Evolutionary conservation across 2,888 invertebrate species (phyloP).

Genomic region (Hyles lineata): DNA sequence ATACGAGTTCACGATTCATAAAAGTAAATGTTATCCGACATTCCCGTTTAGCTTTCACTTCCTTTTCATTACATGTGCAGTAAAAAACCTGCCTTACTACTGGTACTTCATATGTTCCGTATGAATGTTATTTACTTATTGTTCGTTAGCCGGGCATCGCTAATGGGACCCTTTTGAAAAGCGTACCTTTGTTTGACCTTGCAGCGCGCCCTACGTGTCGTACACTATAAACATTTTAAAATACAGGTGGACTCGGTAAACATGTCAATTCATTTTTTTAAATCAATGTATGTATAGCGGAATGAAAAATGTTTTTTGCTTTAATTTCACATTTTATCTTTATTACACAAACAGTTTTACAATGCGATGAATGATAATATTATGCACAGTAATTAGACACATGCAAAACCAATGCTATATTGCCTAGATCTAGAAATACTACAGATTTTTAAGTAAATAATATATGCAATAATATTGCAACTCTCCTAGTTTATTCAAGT

Average conservation of each 20-base stretch:
- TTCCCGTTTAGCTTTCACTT: constrained; percentile 21
- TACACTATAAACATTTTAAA: neutral
- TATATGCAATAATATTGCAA: too few species aligned
- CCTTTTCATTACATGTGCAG: neutral
- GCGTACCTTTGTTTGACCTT: neutral
- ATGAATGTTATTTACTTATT: constrained; percentile 13
- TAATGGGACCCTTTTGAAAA: constrained; percentile 17
- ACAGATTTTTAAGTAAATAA: too few species aligned
- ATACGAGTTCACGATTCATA: neutral
- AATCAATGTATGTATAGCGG: neutral
- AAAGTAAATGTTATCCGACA: constrained; percentile 13
- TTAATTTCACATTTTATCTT: too few species aligned
- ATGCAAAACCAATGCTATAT: too few species aligned
- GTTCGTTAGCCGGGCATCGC: neutral
- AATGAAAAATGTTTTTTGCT: too few species aligned
- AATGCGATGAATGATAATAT: too few species aligned
- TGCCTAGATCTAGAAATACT: too few species aligned
- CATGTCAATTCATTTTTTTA: neutral
- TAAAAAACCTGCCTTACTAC: neutral
- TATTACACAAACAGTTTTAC: too few species aligned
- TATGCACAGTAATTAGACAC: too few species aligned
- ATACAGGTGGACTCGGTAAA: neutral
- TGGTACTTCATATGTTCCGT: neutral
- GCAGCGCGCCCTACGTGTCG: neutral
- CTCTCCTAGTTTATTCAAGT: too few species aligned